phyloP scores from a whole-genome alignment of 1,140 invertebrate genomes.

The Ladona fulva region DNA sequence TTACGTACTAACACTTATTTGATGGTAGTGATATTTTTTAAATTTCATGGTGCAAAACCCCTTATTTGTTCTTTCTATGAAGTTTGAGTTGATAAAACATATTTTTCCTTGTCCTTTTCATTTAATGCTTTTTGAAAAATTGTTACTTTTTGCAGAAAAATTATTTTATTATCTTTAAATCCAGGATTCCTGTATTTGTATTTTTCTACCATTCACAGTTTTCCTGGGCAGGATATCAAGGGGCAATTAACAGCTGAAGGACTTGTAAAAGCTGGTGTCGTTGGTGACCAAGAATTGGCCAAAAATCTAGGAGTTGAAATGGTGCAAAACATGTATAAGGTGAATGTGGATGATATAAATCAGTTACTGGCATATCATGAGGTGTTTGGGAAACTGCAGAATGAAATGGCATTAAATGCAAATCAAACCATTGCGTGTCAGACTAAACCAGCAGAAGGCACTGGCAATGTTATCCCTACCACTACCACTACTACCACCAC shows the following conservation, averaged over 20 bases:
- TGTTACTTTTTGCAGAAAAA: no score
- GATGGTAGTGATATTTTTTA: no score
- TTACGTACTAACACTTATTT: no score
- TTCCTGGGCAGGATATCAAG: constrained; percentile 33
- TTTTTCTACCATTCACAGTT: constrained; percentile 4
- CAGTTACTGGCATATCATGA: constrained; percentile 76
- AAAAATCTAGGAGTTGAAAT: constrained; percentile 57
- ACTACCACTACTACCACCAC: background rate
- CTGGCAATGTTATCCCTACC: constrained; percentile 37
- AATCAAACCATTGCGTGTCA: constrained; percentile 14
- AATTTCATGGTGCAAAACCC: no score
- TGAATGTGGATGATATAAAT: constrained; percentile 74
- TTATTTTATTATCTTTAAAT: no score
- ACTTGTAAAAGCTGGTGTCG: constrained; percentile 41
- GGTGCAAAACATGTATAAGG: constrained; percentile 71
- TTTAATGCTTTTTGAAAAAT: no score
- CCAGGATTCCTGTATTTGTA: background rate
- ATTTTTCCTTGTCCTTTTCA: no score
- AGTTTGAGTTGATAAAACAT: no score
- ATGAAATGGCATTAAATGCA: constrained; percentile 37
- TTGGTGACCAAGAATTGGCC: constrained; percentile 53
- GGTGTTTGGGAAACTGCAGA: constrained; percentile 73
- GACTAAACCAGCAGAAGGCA: constrained; percentile 18
- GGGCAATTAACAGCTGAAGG: constrained; percentile 33
- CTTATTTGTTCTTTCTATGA: no score